Percentiles rank a stretch among this genome's conserved stretches.
phyloP scores from a whole-genome alignment of 2,113 vertebrate species.

The Phocoena phocoena region DNA sequence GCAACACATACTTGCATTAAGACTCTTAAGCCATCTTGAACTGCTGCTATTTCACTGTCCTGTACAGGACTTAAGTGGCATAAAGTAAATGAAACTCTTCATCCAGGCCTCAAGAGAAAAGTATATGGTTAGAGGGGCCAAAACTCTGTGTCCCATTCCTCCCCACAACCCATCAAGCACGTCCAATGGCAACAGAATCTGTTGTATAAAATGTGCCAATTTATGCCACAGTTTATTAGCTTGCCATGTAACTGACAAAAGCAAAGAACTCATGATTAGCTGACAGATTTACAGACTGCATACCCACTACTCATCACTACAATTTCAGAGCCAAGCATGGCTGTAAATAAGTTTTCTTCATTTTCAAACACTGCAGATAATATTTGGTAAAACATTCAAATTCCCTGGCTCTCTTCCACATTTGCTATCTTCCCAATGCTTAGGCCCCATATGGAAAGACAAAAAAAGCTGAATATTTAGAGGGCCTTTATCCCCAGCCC shows the following conservation, averaged over 20 bases:
- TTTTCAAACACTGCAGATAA: constrained; percentile 54
- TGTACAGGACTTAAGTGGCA: neutral
- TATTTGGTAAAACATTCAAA: constrained; percentile 58
- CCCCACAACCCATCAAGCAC: neutral
- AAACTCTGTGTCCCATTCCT: neutral
- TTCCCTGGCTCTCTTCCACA: constrained; percentile 24
- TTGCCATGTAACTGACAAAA: constrained; percentile 37
- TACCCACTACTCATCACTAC: neutral
- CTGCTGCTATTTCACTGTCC: neutral
- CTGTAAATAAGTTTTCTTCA: constrained; percentile 60
- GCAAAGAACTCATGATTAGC: constrained; percentile 41
- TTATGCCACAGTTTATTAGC: neutral
- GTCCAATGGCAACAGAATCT: neutral
- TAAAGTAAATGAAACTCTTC: constrained; percentile 40
- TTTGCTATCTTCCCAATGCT: constrained; percentile 26
- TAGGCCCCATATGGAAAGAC: constrained; percentile 29
- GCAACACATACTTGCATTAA: neutral
- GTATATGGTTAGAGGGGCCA: neutral
- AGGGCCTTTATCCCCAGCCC: neutral
- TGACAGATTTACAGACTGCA: constrained; percentile 46
- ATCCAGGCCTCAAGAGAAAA: constrained; percentile 20
- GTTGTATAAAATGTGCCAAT: neutral
- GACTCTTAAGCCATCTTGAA: neutral
- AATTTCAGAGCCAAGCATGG: constrained; percentile 43
- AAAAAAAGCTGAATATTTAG: neutral